Conservation (phyloP, 1,140 invertebrate genomes). For the Saccostrea echinata region DNA sequence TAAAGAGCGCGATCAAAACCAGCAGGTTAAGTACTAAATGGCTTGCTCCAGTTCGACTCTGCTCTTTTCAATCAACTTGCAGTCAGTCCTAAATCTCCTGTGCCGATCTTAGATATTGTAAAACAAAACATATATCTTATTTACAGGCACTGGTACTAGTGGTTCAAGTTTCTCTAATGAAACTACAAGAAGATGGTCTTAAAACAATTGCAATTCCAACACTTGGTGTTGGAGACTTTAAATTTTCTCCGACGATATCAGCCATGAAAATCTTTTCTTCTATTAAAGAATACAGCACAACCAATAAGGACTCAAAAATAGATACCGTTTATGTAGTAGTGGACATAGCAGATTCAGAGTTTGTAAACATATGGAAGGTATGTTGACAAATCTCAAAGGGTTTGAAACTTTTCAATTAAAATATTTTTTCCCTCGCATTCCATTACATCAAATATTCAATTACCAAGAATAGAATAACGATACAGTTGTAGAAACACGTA, state of each 20-base stretch:
- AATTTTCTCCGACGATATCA: neutral
- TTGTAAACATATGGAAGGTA: slow-evolving; percentile 37
- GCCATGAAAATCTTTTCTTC: slow-evolving; percentile 4
- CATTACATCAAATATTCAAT: too few species aligned
- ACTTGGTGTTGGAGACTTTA: slow-evolving; percentile 26
- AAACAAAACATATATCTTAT: neutral
- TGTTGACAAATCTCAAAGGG: neutral
- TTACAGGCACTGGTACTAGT: neutral
- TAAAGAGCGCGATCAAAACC: neutral
- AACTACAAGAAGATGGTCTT: neutral
- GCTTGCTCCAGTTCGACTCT: too few species aligned
- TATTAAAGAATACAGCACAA: neutral
- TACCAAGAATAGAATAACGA: too few species aligned
- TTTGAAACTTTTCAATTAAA: too few species aligned
- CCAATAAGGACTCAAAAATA: neutral
- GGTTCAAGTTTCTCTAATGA: neutral
- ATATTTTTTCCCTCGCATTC: too few species aligned
- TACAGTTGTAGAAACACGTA: neutral
- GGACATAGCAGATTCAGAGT: neutral
- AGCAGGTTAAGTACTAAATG: neutral
- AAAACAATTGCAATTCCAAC: slow-evolving; percentile 31
- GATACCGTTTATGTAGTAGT: neutral
- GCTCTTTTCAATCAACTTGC: too few species aligned
- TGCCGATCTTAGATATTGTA: neutral
- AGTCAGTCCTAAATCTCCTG: too few species aligned